Percentiles rank a stretch among this genome's conserved stretches.
Evolutionary conservation across 1,140 invertebrate genomes (phyloP).

Genomic region (Cotesia chilonis): DNA sequence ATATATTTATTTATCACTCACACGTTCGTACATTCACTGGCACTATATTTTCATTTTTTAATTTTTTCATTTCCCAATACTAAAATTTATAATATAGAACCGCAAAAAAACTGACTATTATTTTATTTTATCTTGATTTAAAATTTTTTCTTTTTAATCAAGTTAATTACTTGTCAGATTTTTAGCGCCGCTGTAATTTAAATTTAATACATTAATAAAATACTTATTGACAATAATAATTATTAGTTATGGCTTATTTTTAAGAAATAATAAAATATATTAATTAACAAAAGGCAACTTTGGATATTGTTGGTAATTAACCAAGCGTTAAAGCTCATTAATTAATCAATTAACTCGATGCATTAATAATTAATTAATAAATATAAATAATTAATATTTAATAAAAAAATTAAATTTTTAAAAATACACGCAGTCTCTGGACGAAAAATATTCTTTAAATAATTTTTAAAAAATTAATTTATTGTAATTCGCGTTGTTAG

Average conservation of each 20-base stretch:
- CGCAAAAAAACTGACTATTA: background rate
- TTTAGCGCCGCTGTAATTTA: background rate
- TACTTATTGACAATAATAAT: too few species aligned
- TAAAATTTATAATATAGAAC: background rate
- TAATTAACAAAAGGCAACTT: constrained; percentile 1
- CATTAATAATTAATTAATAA: too few species aligned
- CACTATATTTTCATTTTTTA: background rate
- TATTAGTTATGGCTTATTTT: background rate
- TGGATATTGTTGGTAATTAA: background rate
- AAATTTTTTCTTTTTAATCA: too few species aligned
- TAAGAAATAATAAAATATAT: background rate
- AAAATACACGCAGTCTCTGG: background rate
- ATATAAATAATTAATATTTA: background rate
- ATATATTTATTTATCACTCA: background rate
- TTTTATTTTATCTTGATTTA: too few species aligned
- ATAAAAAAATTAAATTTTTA: background rate
- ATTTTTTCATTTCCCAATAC: background rate
- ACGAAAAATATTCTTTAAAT: background rate
- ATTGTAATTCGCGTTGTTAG: too few species aligned
- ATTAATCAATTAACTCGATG: background rate
- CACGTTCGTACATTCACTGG: constrained; percentile 29
- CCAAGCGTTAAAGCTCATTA: constrained; percentile 11
- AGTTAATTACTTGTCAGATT: too few species aligned
- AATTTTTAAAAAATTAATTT: too few species aligned
- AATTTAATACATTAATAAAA: background rate